Evolutionary conservation across 2,113 vertebrate genomes (phyloP).

Genomic region (Otis tarda): DNA sequence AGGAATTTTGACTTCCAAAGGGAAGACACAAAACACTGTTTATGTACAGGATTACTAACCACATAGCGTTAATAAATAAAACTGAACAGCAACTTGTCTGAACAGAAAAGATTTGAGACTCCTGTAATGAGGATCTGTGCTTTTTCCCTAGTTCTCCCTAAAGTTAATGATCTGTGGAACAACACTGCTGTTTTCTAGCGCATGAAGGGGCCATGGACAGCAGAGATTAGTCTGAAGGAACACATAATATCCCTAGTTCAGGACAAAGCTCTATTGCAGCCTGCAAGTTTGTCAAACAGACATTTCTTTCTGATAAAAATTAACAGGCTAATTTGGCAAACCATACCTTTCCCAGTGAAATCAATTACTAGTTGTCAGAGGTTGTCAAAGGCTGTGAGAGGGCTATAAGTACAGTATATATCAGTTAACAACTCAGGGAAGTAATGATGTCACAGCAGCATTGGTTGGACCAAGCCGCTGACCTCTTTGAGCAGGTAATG

Average conservation of each 20-base stretch:
- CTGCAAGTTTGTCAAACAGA: background rate
- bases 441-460: background rate
- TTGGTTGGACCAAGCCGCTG: background rate
- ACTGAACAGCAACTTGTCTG: background rate
- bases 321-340: background rate
- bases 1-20: background rate
- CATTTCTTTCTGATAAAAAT: background rate
- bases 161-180: background rate
- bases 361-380: background rate
- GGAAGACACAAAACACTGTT: background rate
- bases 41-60: background rate
- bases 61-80: background rate
- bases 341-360: background rate
- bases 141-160: background rate
- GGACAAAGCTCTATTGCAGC: background rate
- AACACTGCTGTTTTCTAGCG: background rate
- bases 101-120: background rate
- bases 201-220: background rate
- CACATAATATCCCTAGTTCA: background rate
- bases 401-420: background rate
- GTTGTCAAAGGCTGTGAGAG: background rate
- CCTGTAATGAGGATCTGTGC: background rate
- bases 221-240: background rate
- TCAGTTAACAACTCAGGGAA: background rate
- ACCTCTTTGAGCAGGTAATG: background rate